Evolutionary conservation across 1,140 invertebrate species (phyloP), one percentile per base, ranked within the genome.

Genomic region (Leptopilina boulardi): DNA sequence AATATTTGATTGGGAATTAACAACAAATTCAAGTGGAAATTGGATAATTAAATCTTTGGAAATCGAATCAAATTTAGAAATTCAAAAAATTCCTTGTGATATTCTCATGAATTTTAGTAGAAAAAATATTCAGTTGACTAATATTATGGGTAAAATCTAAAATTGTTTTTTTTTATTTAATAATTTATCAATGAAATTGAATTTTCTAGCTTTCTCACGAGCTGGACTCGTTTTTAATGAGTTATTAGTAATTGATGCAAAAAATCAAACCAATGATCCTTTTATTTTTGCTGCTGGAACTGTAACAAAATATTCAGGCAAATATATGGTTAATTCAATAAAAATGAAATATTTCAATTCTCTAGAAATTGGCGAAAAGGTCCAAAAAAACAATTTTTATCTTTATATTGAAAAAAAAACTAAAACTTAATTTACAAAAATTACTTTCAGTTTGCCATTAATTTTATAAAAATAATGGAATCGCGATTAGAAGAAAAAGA

Each of bases 211-310:
- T 13, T 93, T 96, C 77, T 93, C 92, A 59, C 91, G 92, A 75
- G 91, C 93, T 18, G 94, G 94, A 38, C 84, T 96, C 9, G 93
- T 95, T 3, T 96, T 94, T 87, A 94, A 96, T 83, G 94, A 93
- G 41, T 92, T 92, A 13, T 84, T 96, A 34, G 93, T 96, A 2
- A 95, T 96, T 51, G 92, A 95, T 80, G 87, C 91, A 0, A 85
- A 92, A 23, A 95, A 93, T 82, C 91, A 93, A 51, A 96, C 95
- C 0, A 95, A 94, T 87, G 95, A 96, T 85, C 91, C 92, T 0
- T 87, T 88, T 59, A 94, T 96, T 59, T 93, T 92, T 77, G 95
- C 93, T 1, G 95, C 94, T 26, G 95, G 95, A 0, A 91, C 94
- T 0, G 85, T 94, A 51, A 94, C 94, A 1, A 91, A 92, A 70